Conservation (phyloP, 2,113 vertebrate genomes). For the Natator depressus region DNA sequence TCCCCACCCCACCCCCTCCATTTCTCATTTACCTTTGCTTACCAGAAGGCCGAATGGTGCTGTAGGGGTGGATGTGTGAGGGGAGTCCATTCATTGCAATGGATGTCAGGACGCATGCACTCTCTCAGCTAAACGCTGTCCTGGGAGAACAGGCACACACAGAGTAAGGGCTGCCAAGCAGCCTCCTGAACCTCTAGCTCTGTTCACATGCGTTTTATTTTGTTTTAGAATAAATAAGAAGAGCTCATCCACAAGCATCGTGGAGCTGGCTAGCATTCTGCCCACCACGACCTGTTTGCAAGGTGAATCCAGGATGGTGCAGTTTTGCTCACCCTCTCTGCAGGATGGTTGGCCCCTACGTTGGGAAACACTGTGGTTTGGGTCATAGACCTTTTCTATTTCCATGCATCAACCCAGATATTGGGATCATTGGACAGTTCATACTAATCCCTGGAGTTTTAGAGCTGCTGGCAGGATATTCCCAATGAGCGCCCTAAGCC, state of each 20-base stretch:
- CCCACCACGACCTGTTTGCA: background rate
- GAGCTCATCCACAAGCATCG: background rate
- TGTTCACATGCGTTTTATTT: background rate
- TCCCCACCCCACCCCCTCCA: background rate
- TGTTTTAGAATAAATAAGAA: background rate
- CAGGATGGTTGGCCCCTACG: background rate
- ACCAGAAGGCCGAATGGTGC: background rate
- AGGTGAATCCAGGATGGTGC: background rate
- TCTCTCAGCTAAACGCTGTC: background rate
- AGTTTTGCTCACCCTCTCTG: background rate
- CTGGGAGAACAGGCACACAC: background rate
- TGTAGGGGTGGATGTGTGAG: background rate
- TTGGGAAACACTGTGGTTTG: background rate
- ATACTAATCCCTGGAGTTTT: constrained; percentile 61
- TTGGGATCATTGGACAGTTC: constrained; percentile 44
- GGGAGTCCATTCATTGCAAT: background rate
- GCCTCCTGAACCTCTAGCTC: background rate
- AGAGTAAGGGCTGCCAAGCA: background rate
- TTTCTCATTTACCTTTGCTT: background rate
- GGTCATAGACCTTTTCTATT: background rate
- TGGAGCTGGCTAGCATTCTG: background rate
- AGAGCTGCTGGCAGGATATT: constrained; percentile 60
- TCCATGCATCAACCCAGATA: background rate
- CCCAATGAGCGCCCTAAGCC: constrained; percentile 16
- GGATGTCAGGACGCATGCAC: background rate